These are phyloP conservation scores for Parambassis ranga DNA, from an alignment of 2,797 vertebrate species.

Conservation along the genomic window DNA sequence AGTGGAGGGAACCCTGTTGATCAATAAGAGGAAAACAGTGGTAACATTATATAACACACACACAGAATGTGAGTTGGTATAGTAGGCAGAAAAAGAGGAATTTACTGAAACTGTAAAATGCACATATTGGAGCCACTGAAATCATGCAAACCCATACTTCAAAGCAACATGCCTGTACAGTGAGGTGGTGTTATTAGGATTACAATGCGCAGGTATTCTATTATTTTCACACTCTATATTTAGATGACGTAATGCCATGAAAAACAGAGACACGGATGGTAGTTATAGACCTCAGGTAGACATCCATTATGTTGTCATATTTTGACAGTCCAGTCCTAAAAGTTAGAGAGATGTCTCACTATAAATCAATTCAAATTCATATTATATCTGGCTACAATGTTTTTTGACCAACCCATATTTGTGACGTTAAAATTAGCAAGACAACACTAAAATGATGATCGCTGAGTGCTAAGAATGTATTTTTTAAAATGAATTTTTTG, in stretches of 20 bases:
- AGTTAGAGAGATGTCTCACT: too few species aligned
- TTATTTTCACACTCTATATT: conserved; percentile 28
- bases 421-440: too few species aligned
- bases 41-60: conserved; percentile 45
- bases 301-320: not conserved
- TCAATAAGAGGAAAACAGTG: conserved; percentile 6
- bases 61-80: conserved; percentile 19
- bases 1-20: conserved; percentile 6
- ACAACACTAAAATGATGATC: too few species aligned
- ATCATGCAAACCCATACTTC: conserved; percentile 45
- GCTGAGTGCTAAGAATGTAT: too few species aligned
- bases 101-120: conserved; percentile 42
- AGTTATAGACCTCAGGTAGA: not conserved
- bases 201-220: conserved; percentile 22
- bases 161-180: conserved; percentile 7
- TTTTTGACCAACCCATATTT: too few species aligned
- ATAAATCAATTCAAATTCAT: too few species aligned
- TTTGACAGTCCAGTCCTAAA: too few species aligned
- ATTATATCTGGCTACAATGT: too few species aligned
- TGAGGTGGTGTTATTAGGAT: conserved; percentile 26
- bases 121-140: conserved; percentile 22
- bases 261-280: not conserved
- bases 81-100: conserved; percentile 29
- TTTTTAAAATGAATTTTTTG: too few species aligned
- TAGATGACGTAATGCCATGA: conserved; percentile 38